Evolutionary conservation across 2,797 vertebrate species (phyloP).

Genomic region (Paguma larvata): DNA sequence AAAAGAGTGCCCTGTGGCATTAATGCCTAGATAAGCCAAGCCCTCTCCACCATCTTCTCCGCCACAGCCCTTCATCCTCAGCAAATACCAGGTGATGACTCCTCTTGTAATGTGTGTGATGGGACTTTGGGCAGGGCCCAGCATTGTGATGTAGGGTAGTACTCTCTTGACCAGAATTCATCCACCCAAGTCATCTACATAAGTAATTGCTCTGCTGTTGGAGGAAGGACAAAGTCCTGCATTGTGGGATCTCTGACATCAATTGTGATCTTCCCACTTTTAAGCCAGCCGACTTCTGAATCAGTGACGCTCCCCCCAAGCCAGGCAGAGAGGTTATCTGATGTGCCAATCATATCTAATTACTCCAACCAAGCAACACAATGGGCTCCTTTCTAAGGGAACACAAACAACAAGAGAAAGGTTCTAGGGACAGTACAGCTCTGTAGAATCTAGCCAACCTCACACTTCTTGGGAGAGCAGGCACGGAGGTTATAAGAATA

Average conservation of each 20-base stretch:
- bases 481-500: not conserved
- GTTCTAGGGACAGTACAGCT: not conserved
- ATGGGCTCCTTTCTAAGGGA: not conserved
- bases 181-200: not conserved
- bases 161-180: conserved; percentile 11
- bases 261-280: conserved; percentile 27
- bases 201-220: conserved; percentile 25
- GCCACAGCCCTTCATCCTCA: not conserved
- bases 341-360: not conserved
- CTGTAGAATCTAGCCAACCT: not conserved
- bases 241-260: conserved; percentile 41
- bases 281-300: conserved; percentile 26
- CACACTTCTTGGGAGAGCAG: not conserved
- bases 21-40: not conserved
- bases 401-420: not conserved
- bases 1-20: not conserved
- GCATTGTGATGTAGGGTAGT: not conserved
- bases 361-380: not conserved
- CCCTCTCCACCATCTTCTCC: not conserved
- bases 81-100: not conserved
- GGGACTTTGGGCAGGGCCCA: not conserved
- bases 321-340: not conserved
- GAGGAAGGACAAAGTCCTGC: not conserved
- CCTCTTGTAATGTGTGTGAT: not conserved
- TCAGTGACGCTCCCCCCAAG: not conserved